phyloP scores from a whole-genome alignment of 2,113 vertebrate species.

The Hemibagrus wyckioides region DNA sequence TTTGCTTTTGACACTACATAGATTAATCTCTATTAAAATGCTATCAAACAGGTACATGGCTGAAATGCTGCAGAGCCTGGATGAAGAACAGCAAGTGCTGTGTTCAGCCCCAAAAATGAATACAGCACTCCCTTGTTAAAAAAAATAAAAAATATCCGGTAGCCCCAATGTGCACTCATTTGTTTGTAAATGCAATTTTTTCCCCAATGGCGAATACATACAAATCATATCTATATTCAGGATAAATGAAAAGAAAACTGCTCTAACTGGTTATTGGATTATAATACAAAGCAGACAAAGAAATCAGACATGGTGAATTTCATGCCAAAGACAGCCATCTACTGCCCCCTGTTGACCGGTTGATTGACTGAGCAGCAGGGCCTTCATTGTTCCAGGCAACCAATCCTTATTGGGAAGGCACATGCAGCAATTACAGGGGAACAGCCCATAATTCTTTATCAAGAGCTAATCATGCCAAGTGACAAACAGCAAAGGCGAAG shows the following conservation, averaged over 20 bases:
- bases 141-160: neutral
- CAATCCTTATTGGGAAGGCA: slow-evolving; percentile 43
- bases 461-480: slow-evolving; percentile 34
- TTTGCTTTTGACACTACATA: neutral
- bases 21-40: slow-evolving; percentile 43
- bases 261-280: slow-evolving; percentile 62
- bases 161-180: neutral
- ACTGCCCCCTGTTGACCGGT: slow-evolving; percentile 72
- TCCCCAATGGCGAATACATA: slow-evolving; percentile 37
- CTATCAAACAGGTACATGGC: slow-evolving; percentile 33
- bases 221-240: slow-evolving; percentile 53
- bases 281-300: slow-evolving; percentile 74
- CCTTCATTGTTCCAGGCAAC: slow-evolving; percentile 58
- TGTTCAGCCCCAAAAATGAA: neutral
- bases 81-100: slow-evolving; percentile 10
- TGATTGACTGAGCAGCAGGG: slow-evolving; percentile 32
- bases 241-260: slow-evolving; percentile 63
- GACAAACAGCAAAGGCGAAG: slow-evolving; percentile 40
- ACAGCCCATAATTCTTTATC: slow-evolving; percentile 55
- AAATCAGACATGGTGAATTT: slow-evolving; percentile 47
- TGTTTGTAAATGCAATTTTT: slow-evolving; percentile 23
- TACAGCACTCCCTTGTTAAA: neutral
- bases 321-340: slow-evolving; percentile 57
- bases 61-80: slow-evolving; percentile 28
- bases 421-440: slow-evolving; percentile 53